Conservation (phyloP, 2,888 invertebrate species). For the Heliconius ethilla region DNA sequence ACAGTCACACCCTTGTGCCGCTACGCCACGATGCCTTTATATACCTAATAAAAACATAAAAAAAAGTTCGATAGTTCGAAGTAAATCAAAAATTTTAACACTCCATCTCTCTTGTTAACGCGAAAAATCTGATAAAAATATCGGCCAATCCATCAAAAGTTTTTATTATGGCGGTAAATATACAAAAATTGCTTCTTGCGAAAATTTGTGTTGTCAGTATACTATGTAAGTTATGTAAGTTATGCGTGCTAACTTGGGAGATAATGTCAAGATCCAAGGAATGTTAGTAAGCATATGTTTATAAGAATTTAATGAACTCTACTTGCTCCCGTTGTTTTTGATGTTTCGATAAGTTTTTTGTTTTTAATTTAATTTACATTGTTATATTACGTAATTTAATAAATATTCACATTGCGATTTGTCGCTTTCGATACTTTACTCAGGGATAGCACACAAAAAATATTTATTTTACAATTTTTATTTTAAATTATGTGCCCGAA, state of each 20-base stretch:
- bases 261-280: constrained; percentile 4
- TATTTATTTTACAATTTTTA: too few relatives aligned
- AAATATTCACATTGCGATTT: too few relatives aligned
- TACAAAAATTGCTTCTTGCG: constrained; percentile 58
- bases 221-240: constrained; percentile 25
- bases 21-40: too few relatives aligned
- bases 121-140: constrained; percentile 47
- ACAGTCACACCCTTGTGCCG: too few relatives aligned
- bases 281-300: constrained; percentile 14
- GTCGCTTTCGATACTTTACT: too few relatives aligned
- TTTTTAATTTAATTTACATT: too few relatives aligned
- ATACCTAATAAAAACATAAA: not conserved
- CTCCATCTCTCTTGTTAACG: constrained; percentile 33
- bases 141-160: constrained; percentile 62
- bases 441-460: too few relatives aligned
- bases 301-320: too few relatives aligned
- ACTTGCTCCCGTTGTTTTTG: too few relatives aligned
- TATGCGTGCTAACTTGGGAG: not conserved
- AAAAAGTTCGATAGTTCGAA: not conserved
- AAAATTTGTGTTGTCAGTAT: constrained; percentile 51
- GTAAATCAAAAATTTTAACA: constrained; percentile 33
- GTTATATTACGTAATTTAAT: too few relatives aligned
- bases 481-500: too few relatives aligned
- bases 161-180: constrained; percentile 65
- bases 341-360: too few relatives aligned